A percentile compares a stretch with the other conserved stretches of the same genome.
phyloP scores from a whole-genome alignment of 1,140 invertebrate species.

The Mesaphorura yosii region DNA sequence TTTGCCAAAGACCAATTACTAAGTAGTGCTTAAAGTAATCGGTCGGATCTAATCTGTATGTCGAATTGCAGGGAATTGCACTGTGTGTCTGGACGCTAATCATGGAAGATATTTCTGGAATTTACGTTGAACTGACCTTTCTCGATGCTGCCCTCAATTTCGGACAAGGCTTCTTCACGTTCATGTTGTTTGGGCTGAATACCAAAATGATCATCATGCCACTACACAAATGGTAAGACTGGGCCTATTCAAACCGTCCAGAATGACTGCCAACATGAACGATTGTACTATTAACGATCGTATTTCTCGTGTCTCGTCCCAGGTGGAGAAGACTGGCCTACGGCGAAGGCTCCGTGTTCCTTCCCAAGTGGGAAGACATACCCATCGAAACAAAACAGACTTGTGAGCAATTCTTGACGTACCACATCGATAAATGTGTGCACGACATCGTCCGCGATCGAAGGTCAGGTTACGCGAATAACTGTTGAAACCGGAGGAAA shows the following conservation, averaged over 20 bases:
- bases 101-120: constrained; percentile 69
- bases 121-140: constrained; percentile 82
- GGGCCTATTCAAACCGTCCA: too few species aligned
- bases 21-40: neutral
- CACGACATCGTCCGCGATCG: constrained; percentile 62
- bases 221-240: constrained; percentile 44
- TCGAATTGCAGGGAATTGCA: constrained; percentile 55
- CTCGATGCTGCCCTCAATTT: constrained; percentile 77
- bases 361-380: constrained; percentile 61
- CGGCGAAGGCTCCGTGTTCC: constrained; percentile 52
- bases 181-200: constrained; percentile 70
- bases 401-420: constrained; percentile 76
- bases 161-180: constrained; percentile 72
- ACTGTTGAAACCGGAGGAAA: too few species aligned
- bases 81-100: constrained; percentile 75
- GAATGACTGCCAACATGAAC: neutral
- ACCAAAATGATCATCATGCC: constrained; percentile 58
- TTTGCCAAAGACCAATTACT: too few species aligned
- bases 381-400: constrained; percentile 63
- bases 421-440: constrained; percentile 69
- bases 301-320: constrained; percentile 8
- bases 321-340: constrained; percentile 44
- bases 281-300: neutral
- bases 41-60: too few species aligned
- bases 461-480: too few species aligned